Conservation (phyloP, 2,113 vertebrate species). For the Kobus ellipsiprymnus region DNA sequence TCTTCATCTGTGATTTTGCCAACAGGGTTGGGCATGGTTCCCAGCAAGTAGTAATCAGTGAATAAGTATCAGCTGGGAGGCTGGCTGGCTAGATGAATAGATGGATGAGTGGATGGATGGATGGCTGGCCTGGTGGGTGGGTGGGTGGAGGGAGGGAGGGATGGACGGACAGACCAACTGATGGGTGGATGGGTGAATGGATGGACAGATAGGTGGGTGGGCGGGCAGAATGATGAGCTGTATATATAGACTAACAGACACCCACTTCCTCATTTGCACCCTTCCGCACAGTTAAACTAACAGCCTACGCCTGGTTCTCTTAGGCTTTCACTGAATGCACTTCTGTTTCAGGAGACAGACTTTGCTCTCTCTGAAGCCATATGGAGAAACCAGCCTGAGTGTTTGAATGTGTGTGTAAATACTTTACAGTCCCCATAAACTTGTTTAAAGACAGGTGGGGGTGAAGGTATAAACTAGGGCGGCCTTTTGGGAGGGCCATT, state of each 20-base stretch:
- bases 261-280: not conserved
- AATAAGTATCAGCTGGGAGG: too few species aligned
- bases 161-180: not conserved
- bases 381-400: conserved; percentile 38
- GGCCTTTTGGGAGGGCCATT: conserved; percentile 61
- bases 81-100: too few species aligned
- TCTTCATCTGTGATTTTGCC: too few species aligned
- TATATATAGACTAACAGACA: not conserved
- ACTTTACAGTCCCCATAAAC: conserved; percentile 70
- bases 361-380: conserved; percentile 17
- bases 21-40: too few species aligned
- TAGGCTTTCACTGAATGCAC: conserved; percentile 33
- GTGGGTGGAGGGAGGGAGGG: rapidly evolving
- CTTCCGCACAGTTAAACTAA: not conserved
- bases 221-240: not conserved
- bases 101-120: too few species aligned
- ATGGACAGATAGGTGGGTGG: not conserved
- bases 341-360: not conserved
- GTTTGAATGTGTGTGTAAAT: conserved; percentile 66
- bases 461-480: conserved; percentile 41
- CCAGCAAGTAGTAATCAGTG: too few species aligned
- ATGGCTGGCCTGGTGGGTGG: too few species aligned
- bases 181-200: not conserved
- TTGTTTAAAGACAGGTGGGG: conserved; percentile 64
- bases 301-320: not conserved